Evolutionary conservation across 2,888 invertebrate genomes (phyloP).

Genomic region (Congeria kusceri): DNA sequence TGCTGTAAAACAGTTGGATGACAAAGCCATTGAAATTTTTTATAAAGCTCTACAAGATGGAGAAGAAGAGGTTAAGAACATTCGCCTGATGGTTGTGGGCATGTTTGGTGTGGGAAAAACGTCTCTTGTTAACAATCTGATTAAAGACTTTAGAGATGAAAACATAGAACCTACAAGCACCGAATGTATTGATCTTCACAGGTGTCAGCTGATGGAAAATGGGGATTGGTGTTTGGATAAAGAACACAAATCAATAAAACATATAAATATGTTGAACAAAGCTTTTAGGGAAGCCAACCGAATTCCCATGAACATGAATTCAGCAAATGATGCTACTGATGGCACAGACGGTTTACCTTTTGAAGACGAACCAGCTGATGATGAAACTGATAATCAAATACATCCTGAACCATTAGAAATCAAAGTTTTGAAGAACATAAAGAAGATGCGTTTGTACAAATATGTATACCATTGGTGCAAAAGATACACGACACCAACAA

Average conservation of each 20-base stretch:
- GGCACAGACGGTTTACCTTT: neutral
- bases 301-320: neutral
- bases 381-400: too few species aligned
- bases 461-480: neutral
- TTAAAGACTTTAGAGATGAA: slow-evolving; percentile 4
- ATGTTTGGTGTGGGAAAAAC: slow-evolving; percentile 60
- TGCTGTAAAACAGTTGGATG: slow-evolving; percentile 14
- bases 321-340: neutral
- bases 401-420: too few species aligned
- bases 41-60: slow-evolving; percentile 24
- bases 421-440: too few species aligned
- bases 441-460: neutral
- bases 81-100: slow-evolving; percentile 54
- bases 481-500: neutral
- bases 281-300: too few species aligned
- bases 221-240: neutral
- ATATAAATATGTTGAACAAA: too few species aligned
- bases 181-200: neutral
- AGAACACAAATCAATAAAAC: neutral
- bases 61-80: slow-evolving; percentile 19
- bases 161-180: neutral
- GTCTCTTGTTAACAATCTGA: slow-evolving; percentile 39
- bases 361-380: neutral
- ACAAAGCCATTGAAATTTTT: slow-evolving; percentile 24
- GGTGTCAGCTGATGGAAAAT: neutral